Conservation (phyloP, 1,140 invertebrate species). For the Calephelis virginiensis region DNA sequence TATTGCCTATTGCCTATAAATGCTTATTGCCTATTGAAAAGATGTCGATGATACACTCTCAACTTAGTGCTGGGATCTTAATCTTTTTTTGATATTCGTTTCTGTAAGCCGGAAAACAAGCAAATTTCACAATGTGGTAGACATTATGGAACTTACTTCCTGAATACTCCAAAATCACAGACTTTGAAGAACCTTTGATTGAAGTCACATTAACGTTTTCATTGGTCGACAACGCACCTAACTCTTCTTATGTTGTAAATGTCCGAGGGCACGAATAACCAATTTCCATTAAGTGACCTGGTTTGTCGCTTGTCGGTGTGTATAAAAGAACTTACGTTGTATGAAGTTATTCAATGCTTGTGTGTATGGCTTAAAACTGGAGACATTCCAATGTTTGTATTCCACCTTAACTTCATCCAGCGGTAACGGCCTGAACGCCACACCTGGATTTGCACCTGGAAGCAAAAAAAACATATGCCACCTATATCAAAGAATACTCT, state of each 20-base stretch:
- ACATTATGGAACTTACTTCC: no score
- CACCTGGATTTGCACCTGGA: constrained; percentile 59
- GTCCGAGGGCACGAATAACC: no score
- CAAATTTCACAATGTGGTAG: no score
- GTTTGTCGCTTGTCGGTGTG: no score
- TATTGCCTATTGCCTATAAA: not conserved
- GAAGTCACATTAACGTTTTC: no score
- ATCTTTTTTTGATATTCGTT: no score
- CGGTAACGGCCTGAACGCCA: constrained; percentile 43
- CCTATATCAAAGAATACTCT: not conserved
- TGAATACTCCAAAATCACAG: no score
- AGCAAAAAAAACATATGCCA: constrained; percentile 4
- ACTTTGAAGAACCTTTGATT: no score
- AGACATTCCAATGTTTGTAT: constrained; percentile 31
- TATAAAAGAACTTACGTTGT: constrained; percentile 32
- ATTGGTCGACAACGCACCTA: no score
- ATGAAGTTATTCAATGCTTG: constrained; percentile 42
- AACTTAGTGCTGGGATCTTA: not conserved
- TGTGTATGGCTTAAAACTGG: constrained; percentile 32
- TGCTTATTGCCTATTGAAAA: not conserved
- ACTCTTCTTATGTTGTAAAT: no score
- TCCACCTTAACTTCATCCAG: constrained; percentile 25
- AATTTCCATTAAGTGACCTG: no score
- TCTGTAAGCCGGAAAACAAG: no score
- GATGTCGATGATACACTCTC: not conserved